Evolutionary conservation across 2,888 invertebrate genomes (phyloP), one percentile per base, ranked within the genome.

Genomic region (Polietes domitor): DNA sequence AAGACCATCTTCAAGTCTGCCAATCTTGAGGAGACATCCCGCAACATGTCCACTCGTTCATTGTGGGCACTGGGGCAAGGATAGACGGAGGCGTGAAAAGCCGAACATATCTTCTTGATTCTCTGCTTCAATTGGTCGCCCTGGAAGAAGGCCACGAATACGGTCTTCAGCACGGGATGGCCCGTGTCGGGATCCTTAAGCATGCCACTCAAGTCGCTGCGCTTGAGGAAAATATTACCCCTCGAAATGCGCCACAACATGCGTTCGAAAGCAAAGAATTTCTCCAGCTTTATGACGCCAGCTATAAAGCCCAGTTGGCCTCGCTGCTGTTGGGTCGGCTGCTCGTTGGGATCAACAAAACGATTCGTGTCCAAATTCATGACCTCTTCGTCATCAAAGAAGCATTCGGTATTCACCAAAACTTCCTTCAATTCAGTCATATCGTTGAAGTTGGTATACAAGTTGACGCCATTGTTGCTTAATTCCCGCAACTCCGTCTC

Each of bases 401-500:
- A 91, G 5, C 88, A 87, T 41, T 97, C 97, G 0, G 99, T 98
- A 92, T 98, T 98, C 91, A 97, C 96, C 77, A 99, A 94, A 50
- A 99, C 98, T 89, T 97, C 97, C 86, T 94, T 96, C 88, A 99
- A 92, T 92, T 99, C 99, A 0, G 96, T 97, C 89, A 99, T 93
- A 91, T 99, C 98, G 86, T 97, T 93, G 91, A 94, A 98, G 92
- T 98, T 99, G 87, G 96, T 96, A 92, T 98, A 97, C 88, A 99
- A 92, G 89, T 97, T 98, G 82, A 98, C 96, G 9, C 97, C 97
- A 91, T 98, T 99, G 89, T 96, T 96, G 82, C 98, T 97, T 85
- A 99, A 94, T 93, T 99, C 98, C 75, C 97, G 94, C 87, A 99
- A 96, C 92, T 99, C 99, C 87, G 97, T 96, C 92, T 99, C 99